A percentile compares a stretch with the other conserved stretches of the same genome.
These are phyloP conservation scores for Erynnis tages DNA, from an alignment of 2,888 invertebrate species.

Conservation along the genomic window DNA sequence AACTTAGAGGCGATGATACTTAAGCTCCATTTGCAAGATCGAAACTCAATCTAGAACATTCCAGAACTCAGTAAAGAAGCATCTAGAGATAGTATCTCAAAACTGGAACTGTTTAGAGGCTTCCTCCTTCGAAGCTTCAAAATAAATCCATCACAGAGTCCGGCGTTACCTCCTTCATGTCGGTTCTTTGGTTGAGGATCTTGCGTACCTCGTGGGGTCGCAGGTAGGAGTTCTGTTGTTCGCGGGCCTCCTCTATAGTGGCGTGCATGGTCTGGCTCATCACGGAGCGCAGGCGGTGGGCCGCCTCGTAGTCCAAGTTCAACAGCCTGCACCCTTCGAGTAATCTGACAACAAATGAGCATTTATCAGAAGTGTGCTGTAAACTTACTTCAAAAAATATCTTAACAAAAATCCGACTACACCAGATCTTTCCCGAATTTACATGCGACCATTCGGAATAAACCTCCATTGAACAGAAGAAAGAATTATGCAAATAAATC, in stretches of 20 bases:
- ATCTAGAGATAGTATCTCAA: no score
- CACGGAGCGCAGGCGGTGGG: constrained; percentile 86
- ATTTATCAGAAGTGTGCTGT: no score
- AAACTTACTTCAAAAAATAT: no score
- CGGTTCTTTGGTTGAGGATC: constrained; percentile 70
- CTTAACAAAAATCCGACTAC: no score
- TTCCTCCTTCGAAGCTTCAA: constrained; percentile 61
- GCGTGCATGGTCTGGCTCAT: constrained; percentile 58
- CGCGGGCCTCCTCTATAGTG: constrained; percentile 36
- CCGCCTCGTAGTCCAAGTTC: constrained; percentile 89
- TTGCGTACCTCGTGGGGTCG: constrained; percentile 44
- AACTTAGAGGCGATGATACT: no score
- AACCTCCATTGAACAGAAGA: no score
- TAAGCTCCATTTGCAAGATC: no score
- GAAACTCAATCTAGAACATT: no score
- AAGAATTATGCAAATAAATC: no score
- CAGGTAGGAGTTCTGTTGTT: constrained; percentile 42
- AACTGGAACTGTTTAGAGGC: constrained; percentile 43
- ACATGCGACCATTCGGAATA: no score
- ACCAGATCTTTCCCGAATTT: no score
- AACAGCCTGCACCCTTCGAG: constrained; percentile 88
- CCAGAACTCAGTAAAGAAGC: no score
- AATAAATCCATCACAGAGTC: constrained; percentile 68
- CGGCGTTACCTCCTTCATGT: constrained; percentile 54
- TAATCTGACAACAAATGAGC: constrained; percentile 82